A percentile compares a stretch with the other conserved stretches of the same genome.
Evolutionary conservation across 1,140 invertebrate genomes (phyloP).

Genomic region (Drosophila persimilis): DNA sequence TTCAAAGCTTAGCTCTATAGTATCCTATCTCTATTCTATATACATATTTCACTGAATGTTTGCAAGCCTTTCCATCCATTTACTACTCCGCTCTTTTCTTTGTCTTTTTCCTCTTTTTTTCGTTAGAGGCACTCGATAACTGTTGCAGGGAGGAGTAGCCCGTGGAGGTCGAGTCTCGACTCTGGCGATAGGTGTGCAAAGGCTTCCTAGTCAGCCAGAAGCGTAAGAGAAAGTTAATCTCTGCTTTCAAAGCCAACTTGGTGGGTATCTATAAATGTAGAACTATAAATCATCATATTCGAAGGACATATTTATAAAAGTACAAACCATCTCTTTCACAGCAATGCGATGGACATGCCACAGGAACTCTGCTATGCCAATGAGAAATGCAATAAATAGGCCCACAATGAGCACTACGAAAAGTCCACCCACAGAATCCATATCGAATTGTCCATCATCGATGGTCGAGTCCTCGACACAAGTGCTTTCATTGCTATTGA

Average conservation of each 20-base stretch:
- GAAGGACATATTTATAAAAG: neutral
- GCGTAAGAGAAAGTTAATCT: slow-evolving; percentile 86
- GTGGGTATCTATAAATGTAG: slow-evolving; percentile 84
- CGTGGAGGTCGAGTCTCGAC: slow-evolving; percentile 68
- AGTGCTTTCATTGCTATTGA: slow-evolving; percentile 83
- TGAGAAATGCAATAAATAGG: slow-evolving; percentile 85
- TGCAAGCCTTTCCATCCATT: slow-evolving; percentile 23
- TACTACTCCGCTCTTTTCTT: slow-evolving; percentile 25
- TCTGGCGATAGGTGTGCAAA: slow-evolving; percentile 82
- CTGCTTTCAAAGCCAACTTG: slow-evolving; percentile 85
- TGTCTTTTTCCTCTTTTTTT: slow-evolving; percentile 63
- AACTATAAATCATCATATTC: neutral
- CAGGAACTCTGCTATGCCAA: slow-evolving; percentile 90
- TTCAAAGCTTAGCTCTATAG: neutral
- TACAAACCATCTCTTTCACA: slow-evolving; percentile 86
- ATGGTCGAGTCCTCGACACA: slow-evolving; percentile 31
- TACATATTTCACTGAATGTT: slow-evolving; percentile 49
- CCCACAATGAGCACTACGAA: slow-evolving; percentile 92
- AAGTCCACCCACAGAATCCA: slow-evolving; percentile 94
- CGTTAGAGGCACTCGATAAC: slow-evolving; percentile 45
- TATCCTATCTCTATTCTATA: slow-evolving; percentile 24
- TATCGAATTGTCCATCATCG: slow-evolving; percentile 86
- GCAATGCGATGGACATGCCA: slow-evolving; percentile 92
- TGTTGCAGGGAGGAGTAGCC: slow-evolving; percentile 63
- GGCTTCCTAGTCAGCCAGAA: slow-evolving; percentile 87